These are phyloP conservation scores for Pandion haliaetus DNA, from an alignment of 2,113 vertebrate species.

Conservation along the genomic window DNA sequence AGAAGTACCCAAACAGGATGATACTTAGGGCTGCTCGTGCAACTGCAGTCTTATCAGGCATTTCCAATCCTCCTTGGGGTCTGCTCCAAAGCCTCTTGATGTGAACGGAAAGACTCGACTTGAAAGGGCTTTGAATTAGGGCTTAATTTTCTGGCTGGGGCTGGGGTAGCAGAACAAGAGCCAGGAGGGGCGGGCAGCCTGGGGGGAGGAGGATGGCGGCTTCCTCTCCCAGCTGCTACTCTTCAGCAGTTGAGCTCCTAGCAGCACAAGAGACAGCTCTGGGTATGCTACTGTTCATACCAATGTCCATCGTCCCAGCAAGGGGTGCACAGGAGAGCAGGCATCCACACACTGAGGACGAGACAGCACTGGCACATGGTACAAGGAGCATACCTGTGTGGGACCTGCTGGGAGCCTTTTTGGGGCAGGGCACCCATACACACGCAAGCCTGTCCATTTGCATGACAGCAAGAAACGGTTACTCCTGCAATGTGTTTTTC, in stretches of 20 bases:
- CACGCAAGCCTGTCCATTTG: not conserved
- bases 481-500: not conserved
- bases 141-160: not conserved
- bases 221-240: not conserved
- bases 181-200: not conserved
- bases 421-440: rapidly evolving
- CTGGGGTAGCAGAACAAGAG: not conserved
- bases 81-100: not conserved
- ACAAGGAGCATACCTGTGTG: not conserved
- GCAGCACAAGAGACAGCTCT: not conserved
- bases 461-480: rapidly evolving
- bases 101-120: not conserved
- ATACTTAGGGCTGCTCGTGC: not conserved
- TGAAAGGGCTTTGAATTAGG: not conserved
- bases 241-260: not conserved
- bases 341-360: rapidly evolving
- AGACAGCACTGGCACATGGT: rapidly evolving
- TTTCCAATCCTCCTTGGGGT: not conserved
- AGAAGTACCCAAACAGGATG: not conserved
- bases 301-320: not conserved
- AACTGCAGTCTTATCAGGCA: not conserved
- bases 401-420: not conserved
- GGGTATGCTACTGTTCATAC: not conserved
- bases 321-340: not conserved
- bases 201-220: not conserved